Conservation (phyloP, 2,888 invertebrate genomes). For the Tenthredo scrophulariae region DNA sequence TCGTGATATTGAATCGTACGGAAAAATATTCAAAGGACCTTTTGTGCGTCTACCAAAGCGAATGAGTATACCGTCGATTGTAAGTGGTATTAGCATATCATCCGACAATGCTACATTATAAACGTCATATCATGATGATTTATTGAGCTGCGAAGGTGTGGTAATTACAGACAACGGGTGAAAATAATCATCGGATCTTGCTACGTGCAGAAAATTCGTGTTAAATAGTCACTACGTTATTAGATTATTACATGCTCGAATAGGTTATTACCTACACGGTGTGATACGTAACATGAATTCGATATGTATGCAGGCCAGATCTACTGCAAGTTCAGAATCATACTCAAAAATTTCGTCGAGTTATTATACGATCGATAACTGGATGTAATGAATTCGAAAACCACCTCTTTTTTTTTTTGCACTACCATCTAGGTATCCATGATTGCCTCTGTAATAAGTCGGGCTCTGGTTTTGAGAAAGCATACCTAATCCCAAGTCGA, state of each 20-base stretch:
- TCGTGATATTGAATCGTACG: neutral
- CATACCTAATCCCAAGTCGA: too few species aligned
- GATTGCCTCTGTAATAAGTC: too few species aligned
- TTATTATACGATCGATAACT: neutral
- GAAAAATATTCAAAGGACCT: neutral
- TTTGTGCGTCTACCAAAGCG: neutral
- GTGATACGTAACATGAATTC: neutral
- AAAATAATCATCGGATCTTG: constrained; percentile 26
- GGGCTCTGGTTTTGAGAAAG: too few species aligned
- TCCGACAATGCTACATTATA: constrained; percentile 34
- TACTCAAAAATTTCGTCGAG: neutral
- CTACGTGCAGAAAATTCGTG: constrained; percentile 9
- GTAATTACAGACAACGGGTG: constrained; percentile 22
- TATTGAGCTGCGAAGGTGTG: constrained; percentile 23
- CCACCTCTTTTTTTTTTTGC: neutral
- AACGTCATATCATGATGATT: neutral
- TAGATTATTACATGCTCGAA: constrained; percentile 1
- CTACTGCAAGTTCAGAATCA: neutral
- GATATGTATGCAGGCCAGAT: neutral
- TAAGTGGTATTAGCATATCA: constrained; percentile 22
- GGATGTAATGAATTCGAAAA: neutral
- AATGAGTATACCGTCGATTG: neutral
- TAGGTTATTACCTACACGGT: neutral
- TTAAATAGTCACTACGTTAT: constrained; percentile 21
- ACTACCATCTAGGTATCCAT: too few species aligned